Conservation (phyloP, 2,113 vertebrate species). For the Brachyhypopomus gauderio region DNA sequence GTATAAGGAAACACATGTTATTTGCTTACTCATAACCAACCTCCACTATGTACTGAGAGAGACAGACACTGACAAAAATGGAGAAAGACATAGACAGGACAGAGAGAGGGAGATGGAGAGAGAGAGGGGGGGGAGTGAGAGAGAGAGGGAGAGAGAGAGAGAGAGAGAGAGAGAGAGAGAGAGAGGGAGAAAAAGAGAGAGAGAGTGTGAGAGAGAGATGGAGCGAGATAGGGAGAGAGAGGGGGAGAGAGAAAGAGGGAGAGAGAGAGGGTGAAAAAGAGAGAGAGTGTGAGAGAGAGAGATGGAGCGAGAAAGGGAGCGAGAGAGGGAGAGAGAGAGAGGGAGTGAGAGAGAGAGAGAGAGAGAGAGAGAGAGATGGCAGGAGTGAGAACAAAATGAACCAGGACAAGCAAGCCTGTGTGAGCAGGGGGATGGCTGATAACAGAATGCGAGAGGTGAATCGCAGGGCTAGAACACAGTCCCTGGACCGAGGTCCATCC, state of each 20-base stretch:
- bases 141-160: too few relatives aligned
- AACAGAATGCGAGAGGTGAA: conserved; percentile 50
- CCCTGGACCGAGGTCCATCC: conserved; percentile 65
- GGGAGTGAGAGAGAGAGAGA: conserved; percentile 4
- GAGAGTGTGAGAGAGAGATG: not conserved
- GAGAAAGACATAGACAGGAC: too few relatives aligned
- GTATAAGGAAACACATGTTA: not conserved
- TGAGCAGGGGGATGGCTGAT: conserved; percentile 58
- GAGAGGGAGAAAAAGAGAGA: not conserved
- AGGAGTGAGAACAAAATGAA: conserved; percentile 38
- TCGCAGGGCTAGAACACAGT: conserved; percentile 65
- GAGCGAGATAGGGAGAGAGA: conserved; percentile 3
- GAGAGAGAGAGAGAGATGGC: conserved; percentile 2
- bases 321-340: not conserved
- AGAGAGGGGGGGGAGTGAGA: too few relatives aligned
- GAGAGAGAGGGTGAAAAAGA: not conserved
- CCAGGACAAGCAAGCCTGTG: conserved; percentile 35
- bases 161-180: too few relatives aligned
- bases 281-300: not conserved
- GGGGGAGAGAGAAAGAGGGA: too few relatives aligned
- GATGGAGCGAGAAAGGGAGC: not conserved
- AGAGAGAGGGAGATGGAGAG: too few relatives aligned
- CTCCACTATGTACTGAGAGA: too few relatives aligned
- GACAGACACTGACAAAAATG: too few relatives aligned
- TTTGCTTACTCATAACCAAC: too few relatives aligned